phyloP scores from a whole-genome alignment of 2,888 invertebrate genomes.

The Callyntrura guangdongensis region DNA sequence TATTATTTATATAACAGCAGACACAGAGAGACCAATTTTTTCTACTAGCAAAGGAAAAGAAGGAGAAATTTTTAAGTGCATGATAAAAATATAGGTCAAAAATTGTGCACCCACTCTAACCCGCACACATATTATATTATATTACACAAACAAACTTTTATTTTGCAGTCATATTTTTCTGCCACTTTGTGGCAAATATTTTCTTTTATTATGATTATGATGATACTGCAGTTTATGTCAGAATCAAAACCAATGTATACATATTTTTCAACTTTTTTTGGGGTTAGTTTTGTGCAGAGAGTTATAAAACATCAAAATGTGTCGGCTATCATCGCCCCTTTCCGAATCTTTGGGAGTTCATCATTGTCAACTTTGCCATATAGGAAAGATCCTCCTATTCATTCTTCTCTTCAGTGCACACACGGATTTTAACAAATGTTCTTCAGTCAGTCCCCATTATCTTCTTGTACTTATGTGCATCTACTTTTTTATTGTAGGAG shows the following conservation, averaged over 20 bases:
- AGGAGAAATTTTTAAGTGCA: neutral
- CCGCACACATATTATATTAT: neutral
- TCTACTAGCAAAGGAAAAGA: neutral
- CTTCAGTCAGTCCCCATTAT: slow-evolving; percentile 39
- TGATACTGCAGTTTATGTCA: slow-evolving; percentile 9
- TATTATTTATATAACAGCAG: neutral
- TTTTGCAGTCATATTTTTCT: slow-evolving; percentile 32
- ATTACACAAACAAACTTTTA: neutral
- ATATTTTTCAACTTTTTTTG: neutral
- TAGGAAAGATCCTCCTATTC: slow-evolving; percentile 30
- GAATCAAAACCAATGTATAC: slow-evolving; percentile 14
- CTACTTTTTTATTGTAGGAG: neutral
- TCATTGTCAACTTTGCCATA: slow-evolving; percentile 72
- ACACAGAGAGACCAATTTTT: neutral
- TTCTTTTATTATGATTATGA: slow-evolving; percentile 36
- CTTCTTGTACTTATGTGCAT: slow-evolving; percentile 16
- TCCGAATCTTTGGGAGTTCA: slow-evolving; percentile 73
- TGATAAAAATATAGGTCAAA: slow-evolving; percentile 15
- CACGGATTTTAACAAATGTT: slow-evolving; percentile 34
- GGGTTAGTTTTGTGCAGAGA: slow-evolving; percentile 14
- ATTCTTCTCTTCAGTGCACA: slow-evolving; percentile 51
- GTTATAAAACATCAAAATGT: slow-evolving; percentile 66
- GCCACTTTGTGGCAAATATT: slow-evolving; percentile 10
- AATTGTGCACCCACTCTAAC: neutral
- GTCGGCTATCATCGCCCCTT: slow-evolving; percentile 71